Evolutionary conservation across 2,888 invertebrate genomes (phyloP).

Genomic region (Tachina lurida): DNA sequence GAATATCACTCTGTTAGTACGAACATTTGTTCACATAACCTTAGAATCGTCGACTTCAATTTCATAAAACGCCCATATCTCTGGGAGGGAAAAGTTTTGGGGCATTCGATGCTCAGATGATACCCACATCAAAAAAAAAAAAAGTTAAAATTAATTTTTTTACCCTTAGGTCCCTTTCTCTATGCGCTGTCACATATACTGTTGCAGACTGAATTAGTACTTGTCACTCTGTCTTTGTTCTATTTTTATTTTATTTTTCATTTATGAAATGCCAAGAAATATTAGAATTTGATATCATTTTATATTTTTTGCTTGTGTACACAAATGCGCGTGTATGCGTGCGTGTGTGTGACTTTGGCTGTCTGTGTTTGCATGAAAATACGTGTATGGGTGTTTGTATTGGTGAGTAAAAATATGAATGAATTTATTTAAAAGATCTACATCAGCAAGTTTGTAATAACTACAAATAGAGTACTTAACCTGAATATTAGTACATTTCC

Average conservation of each 20-base stretch:
- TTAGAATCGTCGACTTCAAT: too few species aligned
- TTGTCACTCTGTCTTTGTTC: slow-evolving; percentile 35
- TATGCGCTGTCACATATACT: background rate
- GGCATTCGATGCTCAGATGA: too few species aligned
- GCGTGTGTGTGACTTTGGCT: background rate
- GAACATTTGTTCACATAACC: too few species aligned
- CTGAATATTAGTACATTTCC: slow-evolving; percentile 53
- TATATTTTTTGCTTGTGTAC: slow-evolving; percentile 2
- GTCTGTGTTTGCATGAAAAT: background rate
- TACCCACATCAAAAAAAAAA: too few species aligned
- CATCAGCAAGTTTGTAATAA: slow-evolving; percentile 54
- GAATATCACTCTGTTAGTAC: too few species aligned
- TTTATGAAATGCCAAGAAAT: slow-evolving; percentile 40
- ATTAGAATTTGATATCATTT: slow-evolving; percentile 49
- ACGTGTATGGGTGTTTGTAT: background rate
- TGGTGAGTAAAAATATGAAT: slow-evolving; percentile 31
- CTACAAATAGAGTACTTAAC: slow-evolving; percentile 32
- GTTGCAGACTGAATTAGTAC: background rate
- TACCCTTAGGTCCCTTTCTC: too few species aligned
- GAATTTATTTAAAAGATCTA: slow-evolving; percentile 50
- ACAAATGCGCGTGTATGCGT: background rate
- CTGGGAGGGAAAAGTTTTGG: too few species aligned
- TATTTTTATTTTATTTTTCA: slow-evolving; percentile 3
- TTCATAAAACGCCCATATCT: too few species aligned
- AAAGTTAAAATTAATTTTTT: too few species aligned